Evolutionary conservation across 2,797 vertebrate genomes (phyloP), one percentile per base, ranked within the genome.

Genomic region (Agapornis canus): DNA sequence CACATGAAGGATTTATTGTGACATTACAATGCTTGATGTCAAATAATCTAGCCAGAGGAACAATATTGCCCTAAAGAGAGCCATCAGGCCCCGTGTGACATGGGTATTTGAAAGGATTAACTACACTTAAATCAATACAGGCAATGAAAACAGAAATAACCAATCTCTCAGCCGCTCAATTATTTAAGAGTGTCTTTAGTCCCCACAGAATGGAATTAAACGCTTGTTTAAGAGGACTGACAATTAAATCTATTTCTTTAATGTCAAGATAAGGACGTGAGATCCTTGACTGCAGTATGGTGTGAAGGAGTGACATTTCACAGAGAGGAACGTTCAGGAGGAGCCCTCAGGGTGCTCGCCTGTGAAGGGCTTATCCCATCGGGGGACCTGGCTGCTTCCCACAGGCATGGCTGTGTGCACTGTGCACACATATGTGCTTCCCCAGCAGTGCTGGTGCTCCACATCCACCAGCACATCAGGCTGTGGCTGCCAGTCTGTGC

Each of bases 81-180:
- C 97, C 97, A 96, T 97, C 97, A 98, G 97, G 97, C 96, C 97
- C 93, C 97, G 87, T 98, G 96, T 96, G 97, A 97, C 97, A 96
- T 91, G 97, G 97, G 97, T 96, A 95, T 94, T 97, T 97, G 97
- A 98, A 97, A 96, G 97, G 98, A 98, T 98, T 98, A 98, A 98
- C 98, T 96, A 94, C 96, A 94, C 97, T 97, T 97, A 98, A 98
- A 98, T 98, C 98, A 98, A 98, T 98, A 97, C 79, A 96, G 97
- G 98, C 98, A 98, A 98, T 98, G 96, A 98, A 98, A 98, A 98
- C 97, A 97, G 97, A 98, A 97, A 98, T 97, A 98, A 98, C 98
- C 98, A 98, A 98, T 98, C 97, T 98, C 97, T 97, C 89, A 94
- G 97, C 96, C 96, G 88, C 97, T 98, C 98, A 98, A 98, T 98